Conservation (phyloP, 2,888 invertebrate species). For the Acrocyrtus sp. region DNA sequence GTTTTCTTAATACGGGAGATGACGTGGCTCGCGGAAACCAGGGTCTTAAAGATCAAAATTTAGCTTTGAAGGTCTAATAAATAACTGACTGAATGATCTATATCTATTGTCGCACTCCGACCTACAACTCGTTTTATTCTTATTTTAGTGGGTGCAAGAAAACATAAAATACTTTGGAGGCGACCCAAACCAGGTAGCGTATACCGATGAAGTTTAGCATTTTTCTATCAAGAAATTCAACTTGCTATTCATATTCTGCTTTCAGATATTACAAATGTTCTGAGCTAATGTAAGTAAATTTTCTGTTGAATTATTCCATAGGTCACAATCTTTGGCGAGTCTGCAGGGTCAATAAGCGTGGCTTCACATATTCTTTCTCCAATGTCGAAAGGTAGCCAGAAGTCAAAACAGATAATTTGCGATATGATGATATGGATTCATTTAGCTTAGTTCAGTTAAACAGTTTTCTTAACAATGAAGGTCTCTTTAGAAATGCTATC, state of each 20-base stretch:
- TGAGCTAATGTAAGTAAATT: neutral
- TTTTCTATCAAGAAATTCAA: too few species aligned
- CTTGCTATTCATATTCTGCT: constrained; percentile 13
- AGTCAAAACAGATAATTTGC: too few species aligned
- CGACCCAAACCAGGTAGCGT: constrained; percentile 33
- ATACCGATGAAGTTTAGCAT: too few species aligned
- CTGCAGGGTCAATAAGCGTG: constrained; percentile 30
- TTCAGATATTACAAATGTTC: neutral
- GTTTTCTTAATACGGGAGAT: constrained; percentile 55
- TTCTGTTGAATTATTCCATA: neutral
- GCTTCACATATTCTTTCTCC: constrained; percentile 53
- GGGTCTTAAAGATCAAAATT: constrained; percentile 45
- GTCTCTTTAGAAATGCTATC: constrained; percentile 50
- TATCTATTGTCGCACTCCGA: too few species aligned
- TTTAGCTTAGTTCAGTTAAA: constrained; percentile 2
- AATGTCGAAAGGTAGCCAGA: constrained; percentile 53
- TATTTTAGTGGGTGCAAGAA: constrained; percentile 32
- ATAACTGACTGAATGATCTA: too few species aligned
- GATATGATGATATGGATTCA: neutral
- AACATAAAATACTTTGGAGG: constrained; percentile 50
- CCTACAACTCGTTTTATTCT: neutral
- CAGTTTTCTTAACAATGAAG: constrained; percentile 19
- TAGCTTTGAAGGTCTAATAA: constrained; percentile 19
- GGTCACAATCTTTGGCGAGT: constrained; percentile 35
- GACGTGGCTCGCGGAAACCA: constrained; percentile 39